Base-by-base conservation (phyloP, 2,888 invertebrate species). In the Exephanes ischioxanthus region DNA sequence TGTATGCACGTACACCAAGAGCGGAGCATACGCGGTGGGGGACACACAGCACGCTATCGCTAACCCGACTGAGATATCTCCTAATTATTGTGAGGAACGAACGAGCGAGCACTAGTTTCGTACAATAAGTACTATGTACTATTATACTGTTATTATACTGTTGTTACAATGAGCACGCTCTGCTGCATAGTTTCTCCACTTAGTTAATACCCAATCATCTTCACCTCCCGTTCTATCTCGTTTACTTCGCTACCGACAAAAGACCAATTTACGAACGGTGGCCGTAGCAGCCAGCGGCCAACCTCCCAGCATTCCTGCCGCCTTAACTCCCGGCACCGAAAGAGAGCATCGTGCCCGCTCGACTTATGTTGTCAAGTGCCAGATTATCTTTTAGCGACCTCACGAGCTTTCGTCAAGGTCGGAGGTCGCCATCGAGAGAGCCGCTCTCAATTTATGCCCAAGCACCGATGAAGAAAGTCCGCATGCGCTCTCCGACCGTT, bases 51-150 rank as follows among this genome's bases (percentile, higher is more conserved):
- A 53, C 70, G 61, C 76, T 73, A 67, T 80, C 72, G 66, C 53
- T 63, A 58, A 37, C 58, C 76, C 79, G 76, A 41, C 68, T 63
- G 71, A 66, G 81, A 79, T 84, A 81, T 70, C 84, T 81, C n/a
- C 53, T 81, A 79, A 84, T 84, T 84, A 84, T 80, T 68, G 63
- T 61, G 77, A 83, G 48, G 30, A 72, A 79, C 26, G 30, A 61
- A 68, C 72, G 45, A 63, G 66, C 72, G 55, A 45, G 45, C 45
- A 83, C 63, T 19, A 14, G 58, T 80, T 75, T 75, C 41, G 68
- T 75, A 67, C 41, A 80, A 63, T 37, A 73, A 68, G 33, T 68
- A 14, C 55, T 63, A 48, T 41, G 37, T 72, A 19, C 30, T 83
- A 67, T 79, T 70, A 55, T 63, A 68, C 41, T 33, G 55, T 71